Conservation (phyloP, 2,797 vertebrate genomes). For the Acrossocheilus wenchowensis region DNA sequence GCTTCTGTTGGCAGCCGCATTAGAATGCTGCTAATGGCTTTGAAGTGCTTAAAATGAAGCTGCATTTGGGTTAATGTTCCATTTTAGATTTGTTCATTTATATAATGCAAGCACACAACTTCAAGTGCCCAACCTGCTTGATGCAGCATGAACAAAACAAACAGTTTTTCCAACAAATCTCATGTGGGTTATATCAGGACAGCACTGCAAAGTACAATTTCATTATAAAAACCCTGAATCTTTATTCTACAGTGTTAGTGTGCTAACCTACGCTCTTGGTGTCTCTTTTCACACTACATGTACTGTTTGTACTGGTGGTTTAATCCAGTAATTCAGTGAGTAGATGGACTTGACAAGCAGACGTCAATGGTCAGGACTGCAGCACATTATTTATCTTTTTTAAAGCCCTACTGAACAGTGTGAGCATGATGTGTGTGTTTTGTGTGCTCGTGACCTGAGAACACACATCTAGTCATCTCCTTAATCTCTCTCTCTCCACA, state of each 20-base stretch:
- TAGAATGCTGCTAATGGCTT: conserved; percentile 36
- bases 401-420: not conserved
- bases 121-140: not conserved
- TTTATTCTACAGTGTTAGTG: not conserved
- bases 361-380: not conserved
- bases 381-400: not conserved
- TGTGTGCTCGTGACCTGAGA: not conserved
- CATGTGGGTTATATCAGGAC: not conserved
- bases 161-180: not conserved
- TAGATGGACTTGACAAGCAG: not conserved
- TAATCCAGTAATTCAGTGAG: conserved; percentile 5
- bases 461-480: not conserved
- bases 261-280: not conserved
- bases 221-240: not conserved
- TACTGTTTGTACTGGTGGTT: not conserved
- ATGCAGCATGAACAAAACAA: not conserved
- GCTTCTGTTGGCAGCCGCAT: conserved; percentile 33
- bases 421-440: not conserved
- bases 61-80: conserved; percentile 17
- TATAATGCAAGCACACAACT: not conserved
- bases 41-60: conserved; percentile 20
- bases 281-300: not conserved
- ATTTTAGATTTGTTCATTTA: conserved; percentile 12
- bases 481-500: conserved; percentile 10
- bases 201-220: not conserved